These are phyloP conservation scores for Egretta garzetta DNA, from an alignment of 2,113 vertebrate species.

Conservation along the genomic window DNA sequence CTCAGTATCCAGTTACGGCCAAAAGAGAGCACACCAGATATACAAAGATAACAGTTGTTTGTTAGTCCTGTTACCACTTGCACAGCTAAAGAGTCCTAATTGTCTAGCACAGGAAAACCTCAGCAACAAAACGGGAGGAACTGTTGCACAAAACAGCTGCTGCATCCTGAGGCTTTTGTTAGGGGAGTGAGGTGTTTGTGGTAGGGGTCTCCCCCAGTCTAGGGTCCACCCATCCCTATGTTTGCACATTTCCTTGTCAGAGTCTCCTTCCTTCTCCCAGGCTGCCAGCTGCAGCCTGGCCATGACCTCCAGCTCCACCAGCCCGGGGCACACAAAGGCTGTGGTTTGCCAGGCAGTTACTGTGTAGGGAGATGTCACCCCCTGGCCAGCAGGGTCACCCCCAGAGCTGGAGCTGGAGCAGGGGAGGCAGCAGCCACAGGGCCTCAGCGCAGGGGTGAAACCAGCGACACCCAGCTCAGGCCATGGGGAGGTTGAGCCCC, in stretches of 20 bases:
- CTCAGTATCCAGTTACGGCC: not conserved
- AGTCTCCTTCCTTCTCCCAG: not conserved
- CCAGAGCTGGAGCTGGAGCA: not conserved
- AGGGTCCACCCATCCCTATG: not conserved
- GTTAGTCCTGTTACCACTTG: not conserved
- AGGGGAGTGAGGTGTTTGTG: not conserved
- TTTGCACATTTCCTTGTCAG: not conserved
- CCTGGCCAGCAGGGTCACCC: accelerated
- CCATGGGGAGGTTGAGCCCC: accelerated
- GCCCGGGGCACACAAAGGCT: not conserved
- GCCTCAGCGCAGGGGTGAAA: accelerated
- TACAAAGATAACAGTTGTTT: not conserved
- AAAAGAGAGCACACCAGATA: not conserved
- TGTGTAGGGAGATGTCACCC: accelerated
- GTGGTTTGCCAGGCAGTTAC: not conserved
- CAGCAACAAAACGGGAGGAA: not conserved
- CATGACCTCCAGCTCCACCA: not conserved
- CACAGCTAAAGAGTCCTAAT: not conserved
- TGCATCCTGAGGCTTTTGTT: not conserved
- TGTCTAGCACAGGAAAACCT: not conserved
- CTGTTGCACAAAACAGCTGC: not conserved
- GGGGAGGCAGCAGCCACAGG: not conserved
- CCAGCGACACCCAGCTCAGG: not conserved
- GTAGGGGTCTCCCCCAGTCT: accelerated
- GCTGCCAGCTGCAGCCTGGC: not conserved